These are phyloP conservation scores for Microcebus griseorufus DNA, from an alignment of 2,113 vertebrate species.

Conservation along the genomic window DNA sequence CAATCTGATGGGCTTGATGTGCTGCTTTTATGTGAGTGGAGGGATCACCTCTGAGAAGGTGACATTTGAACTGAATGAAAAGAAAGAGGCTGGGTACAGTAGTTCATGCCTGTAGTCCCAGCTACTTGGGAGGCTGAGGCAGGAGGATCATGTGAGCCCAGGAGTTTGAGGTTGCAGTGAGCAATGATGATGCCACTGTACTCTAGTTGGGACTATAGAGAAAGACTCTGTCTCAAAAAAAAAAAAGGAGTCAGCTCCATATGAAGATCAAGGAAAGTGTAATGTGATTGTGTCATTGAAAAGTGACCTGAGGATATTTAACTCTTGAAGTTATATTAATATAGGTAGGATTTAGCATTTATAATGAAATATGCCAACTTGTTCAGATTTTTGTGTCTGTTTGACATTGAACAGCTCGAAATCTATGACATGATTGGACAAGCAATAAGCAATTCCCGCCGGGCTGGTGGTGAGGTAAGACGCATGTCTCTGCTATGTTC, in stretches of 20 bases:
- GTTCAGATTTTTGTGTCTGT: constrained; percentile 59
- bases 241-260: not conserved
- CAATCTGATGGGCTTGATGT: not conserved
- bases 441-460: constrained; percentile 95
- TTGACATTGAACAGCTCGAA: constrained; percentile 90
- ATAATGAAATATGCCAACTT: not conserved
- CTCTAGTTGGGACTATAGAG: too few relatives aligned
- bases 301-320: not conserved
- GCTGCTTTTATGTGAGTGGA: not conserved
- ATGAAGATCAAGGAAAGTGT: not conserved
- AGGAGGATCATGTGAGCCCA: too few relatives aligned
- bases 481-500: rapidly evolving
- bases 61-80: not conserved
- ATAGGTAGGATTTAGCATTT: not conserved
- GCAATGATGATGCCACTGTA: too few relatives aligned
- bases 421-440: constrained; percentile 99
- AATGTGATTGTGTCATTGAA: not conserved
- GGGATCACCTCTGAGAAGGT: not conserved
- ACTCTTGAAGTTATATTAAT: not conserved
- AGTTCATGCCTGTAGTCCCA: too few relatives aligned
- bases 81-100: not conserved
- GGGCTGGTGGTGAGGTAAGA: constrained; percentile 97
- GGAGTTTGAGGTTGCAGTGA: too few relatives aligned
- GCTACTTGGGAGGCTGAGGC: too few relatives aligned
- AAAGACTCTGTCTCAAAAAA: too few relatives aligned